phyloP scores from a whole-genome alignment of 2,888 invertebrate genomes.

The Eurytoma californica region DNA sequence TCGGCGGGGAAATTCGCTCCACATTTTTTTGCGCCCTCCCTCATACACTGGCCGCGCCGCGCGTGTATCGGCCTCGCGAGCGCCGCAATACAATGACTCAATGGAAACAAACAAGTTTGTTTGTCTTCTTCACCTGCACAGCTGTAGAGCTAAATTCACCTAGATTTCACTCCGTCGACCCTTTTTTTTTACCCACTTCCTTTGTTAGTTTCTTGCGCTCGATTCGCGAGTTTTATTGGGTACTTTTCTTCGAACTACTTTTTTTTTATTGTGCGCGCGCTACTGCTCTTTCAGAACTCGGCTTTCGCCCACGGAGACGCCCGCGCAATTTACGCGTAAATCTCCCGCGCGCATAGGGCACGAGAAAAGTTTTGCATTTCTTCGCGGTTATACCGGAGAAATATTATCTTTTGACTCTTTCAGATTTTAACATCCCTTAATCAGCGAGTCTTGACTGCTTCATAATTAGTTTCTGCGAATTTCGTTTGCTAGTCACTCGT shows the following conservation, averaged over 20 bases:
- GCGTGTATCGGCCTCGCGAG: background rate
- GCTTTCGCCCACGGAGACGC: background rate
- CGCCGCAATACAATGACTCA: background rate
- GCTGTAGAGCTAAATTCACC: constrained; percentile 19
- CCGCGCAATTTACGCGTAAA: constrained; percentile 2
- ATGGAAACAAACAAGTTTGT: constrained; percentile 17
- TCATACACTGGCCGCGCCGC: background rate
- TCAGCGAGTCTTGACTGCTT: background rate
- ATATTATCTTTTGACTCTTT: background rate
- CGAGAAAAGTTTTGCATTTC: background rate
- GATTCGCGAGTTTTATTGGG: background rate
- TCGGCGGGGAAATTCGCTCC: constrained; percentile 1
- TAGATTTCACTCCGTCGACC: constrained; percentile 3
- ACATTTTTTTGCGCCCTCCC: background rate
- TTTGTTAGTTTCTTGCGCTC: background rate
- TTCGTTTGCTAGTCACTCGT: background rate
- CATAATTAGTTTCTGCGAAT: background rate
- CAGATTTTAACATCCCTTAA: background rate
- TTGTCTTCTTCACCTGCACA: background rate
- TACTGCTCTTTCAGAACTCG: too few species aligned
- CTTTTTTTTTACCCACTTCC: background rate
- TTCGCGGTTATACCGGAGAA: background rate
- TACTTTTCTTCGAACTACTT: too few species aligned
- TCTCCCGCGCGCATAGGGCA: background rate
- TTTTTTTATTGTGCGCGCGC: too few species aligned